phyloP scores from a whole-genome alignment of 2,888 invertebrate genomes.

The Drosophila borealis region DNA sequence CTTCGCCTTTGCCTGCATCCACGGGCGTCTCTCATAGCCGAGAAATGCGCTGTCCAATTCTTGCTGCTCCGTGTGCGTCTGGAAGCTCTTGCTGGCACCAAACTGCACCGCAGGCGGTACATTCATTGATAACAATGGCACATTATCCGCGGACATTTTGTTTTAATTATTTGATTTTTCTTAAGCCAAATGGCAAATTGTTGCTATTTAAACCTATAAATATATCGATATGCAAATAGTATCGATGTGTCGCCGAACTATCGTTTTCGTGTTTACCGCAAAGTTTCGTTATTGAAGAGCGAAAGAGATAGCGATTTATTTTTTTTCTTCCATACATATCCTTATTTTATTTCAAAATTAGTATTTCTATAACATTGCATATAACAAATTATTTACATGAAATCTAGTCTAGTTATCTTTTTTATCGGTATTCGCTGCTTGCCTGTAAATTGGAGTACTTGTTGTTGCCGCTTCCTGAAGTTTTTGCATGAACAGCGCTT shows the following conservation, averaged over 20 bases:
- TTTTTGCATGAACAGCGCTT: slow-evolving; percentile 78
- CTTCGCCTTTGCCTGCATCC: slow-evolving; percentile 42
- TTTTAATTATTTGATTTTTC: not conserved
- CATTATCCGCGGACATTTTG: slow-evolving; percentile 53
- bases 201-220: slow-evolving; percentile 27
- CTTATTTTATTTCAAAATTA: slow-evolving; percentile 17
- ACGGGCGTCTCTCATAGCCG: slow-evolving; percentile 55
- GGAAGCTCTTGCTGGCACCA: slow-evolving; percentile 69
- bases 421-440: slow-evolving; percentile 36
- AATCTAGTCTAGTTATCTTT: slow-evolving; percentile 49
- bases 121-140: slow-evolving; percentile 15
- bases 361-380: slow-evolving; percentile 28
- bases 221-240: slow-evolving; percentile 23
- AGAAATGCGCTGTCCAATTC: slow-evolving; percentile 69
- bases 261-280: too few species aligned
- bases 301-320: too few species aligned
- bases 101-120: slow-evolving; percentile 63
- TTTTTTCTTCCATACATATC: too few species aligned
- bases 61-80: slow-evolving; percentile 54
- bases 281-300: too few species aligned
- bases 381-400: slow-evolving; percentile 30
- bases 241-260: slow-evolving; percentile 19
- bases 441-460: slow-evolving; percentile 67
- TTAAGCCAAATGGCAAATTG: slow-evolving; percentile 7
- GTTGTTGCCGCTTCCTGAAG: slow-evolving; percentile 73